These are phyloP conservation scores for Columba guinea DNA, from an alignment of 2,797 vertebrate species.

Conservation along the genomic window DNA sequence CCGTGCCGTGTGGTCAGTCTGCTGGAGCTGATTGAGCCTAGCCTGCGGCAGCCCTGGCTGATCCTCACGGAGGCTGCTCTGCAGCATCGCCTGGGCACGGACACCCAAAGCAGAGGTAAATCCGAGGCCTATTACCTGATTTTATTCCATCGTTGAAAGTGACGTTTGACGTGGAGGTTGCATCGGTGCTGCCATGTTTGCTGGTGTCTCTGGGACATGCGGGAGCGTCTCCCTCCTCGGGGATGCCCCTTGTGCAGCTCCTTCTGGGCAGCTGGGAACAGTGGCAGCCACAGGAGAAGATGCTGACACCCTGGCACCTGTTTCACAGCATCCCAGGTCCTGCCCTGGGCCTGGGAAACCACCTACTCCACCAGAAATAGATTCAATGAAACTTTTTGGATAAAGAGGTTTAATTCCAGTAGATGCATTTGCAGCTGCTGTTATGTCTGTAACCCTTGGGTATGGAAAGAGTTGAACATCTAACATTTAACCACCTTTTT, in stretches of 20 bases:
- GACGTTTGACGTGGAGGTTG: rapidly evolving
- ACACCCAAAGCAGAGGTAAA: not conserved
- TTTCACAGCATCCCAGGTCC: not conserved
- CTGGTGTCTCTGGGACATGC: not conserved
- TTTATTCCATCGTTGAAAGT: not conserved
- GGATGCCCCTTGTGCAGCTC: rapidly evolving
- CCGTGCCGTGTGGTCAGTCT: rapidly evolving
- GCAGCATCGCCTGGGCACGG: rapidly evolving
- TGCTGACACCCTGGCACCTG: rapidly evolving
- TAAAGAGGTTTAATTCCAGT: not conserved
- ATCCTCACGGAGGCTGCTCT: not conserved
- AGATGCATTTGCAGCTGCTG: not conserved
- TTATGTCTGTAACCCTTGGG: not conserved
- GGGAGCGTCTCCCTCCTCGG: not conserved
- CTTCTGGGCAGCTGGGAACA: not conserved
- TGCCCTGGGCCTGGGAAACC: rapidly evolving
- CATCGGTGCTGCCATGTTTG: rapidly evolving
- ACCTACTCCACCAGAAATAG: not conserved
- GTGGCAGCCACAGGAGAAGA: not conserved
- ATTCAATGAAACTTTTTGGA: not conserved
- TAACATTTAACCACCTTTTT: not conserved
- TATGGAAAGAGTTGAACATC: not conserved
- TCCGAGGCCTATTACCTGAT: not conserved
- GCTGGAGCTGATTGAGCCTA: not conserved
- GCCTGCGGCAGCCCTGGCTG: not conserved